Base-by-base conservation (phyloP, 1,140 invertebrate species). In the Drosophila pseudoobscura region DNA sequence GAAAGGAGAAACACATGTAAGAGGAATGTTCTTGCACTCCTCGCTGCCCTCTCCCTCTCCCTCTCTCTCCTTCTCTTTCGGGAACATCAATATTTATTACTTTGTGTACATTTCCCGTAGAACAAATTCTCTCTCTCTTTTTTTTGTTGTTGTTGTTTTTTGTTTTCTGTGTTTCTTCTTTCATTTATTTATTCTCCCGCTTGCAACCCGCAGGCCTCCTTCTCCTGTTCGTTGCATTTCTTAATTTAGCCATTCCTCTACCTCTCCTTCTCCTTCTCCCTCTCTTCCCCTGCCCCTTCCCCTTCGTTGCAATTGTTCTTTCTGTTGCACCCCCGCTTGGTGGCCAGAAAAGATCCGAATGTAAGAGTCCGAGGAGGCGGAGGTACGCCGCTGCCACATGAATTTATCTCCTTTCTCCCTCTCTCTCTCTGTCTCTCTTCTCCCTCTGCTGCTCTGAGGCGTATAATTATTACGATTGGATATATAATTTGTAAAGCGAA, bases 81-180 rank as follows among this genome's bases (percentile, higher is more conserved):
- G 60, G 59, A 76, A 88, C 79, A 90, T 90, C 88, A 90, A 90
- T 90, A 90, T 90, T 90, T 90, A 90, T 88, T 90, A 84, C 82
- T 90, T 61, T 85, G 76, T 85, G 69, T 78, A 70, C 78, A 65
- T 75, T 75, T 79, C 66, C 80, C 62, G 73, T 75, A 85, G 80
- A 77, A 85, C 83, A 87, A 74, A 82, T 78, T 76, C 62, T 77
- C 71, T 82, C 75, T 75, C 44, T 68, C 69, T 29, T 24, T 52
- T 73, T 88, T 17, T 17, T 15, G 17, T 17, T 17, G 17, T 17
- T 17, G 17, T 17, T 17, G 17, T 17, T 17, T 17, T 17, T 17
- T 17, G 17, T 82, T 88, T 87, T 82, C 4, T 26, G 4, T 26
- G 24, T 85, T 87, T 85, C 79, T 84, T 71, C 72, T 13, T 58